Conservation (phyloP, 2,113 vertebrate genomes). For the Crotalus tigris region DNA sequence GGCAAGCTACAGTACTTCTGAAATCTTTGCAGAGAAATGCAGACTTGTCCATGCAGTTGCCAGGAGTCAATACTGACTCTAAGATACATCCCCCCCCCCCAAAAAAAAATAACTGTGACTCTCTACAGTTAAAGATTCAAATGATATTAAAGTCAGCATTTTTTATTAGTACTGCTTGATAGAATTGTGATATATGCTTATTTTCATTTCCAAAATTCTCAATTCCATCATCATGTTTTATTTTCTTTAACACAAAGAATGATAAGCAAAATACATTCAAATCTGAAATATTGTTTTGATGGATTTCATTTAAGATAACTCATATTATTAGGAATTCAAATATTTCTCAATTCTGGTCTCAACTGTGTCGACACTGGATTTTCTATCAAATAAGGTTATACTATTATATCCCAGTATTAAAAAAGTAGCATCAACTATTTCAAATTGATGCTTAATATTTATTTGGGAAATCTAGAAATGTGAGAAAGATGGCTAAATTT, state of each 20-base stretch:
- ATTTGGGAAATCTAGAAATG: not conserved
- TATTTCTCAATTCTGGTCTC: not conserved
- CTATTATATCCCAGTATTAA: not conserved
- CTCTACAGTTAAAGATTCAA: not conserved
- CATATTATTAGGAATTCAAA: not conserved
- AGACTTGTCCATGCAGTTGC: not conserved
- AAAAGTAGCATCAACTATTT: not conserved
- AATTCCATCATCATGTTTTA: not conserved
- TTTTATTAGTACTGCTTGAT: not conserved
- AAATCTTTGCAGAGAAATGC: not conserved
- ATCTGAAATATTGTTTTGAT: not conserved
- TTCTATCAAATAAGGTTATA: not conserved
- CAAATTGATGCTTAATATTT: not conserved
- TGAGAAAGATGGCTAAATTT: not conserved
- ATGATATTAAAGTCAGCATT: not conserved
- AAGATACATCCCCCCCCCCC: not conserved
- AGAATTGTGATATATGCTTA: not conserved
- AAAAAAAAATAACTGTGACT: not conserved
- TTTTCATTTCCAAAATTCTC: not conserved
- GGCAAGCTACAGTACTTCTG: not conserved
- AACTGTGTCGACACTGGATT: not conserved
- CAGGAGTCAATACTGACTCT: not conserved
- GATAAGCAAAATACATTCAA: not conserved
- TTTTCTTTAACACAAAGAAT: not conserved
- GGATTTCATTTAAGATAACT: not conserved